Conservation (phyloP, 2,113 vertebrate genomes). For the Rafetus swinhoei region DNA sequence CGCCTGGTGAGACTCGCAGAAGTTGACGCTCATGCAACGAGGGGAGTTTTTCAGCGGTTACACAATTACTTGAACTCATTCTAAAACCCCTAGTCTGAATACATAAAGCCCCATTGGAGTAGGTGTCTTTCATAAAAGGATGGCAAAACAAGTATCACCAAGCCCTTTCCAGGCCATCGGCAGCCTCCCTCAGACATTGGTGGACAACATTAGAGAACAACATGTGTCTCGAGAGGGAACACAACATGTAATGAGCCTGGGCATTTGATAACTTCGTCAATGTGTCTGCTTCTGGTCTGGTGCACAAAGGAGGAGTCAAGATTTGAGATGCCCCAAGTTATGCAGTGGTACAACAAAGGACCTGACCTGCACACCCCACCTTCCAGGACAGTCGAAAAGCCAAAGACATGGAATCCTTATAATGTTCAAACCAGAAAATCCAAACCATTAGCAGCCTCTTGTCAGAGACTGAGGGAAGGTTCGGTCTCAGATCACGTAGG, state of each 20-base stretch:
- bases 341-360: too few species aligned
- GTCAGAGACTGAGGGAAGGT: rapidly evolving
- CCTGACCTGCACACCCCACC: neutral
- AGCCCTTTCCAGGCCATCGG: too few species aligned
- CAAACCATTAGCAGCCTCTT: neutral
- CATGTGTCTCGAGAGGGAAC: too few species aligned
- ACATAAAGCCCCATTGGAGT: neutral
- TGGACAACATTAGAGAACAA: too few species aligned
- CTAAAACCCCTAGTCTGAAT: too few species aligned
- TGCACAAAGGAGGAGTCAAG: neutral
- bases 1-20: neutral
- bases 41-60: neutral
- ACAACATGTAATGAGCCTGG: too few species aligned
- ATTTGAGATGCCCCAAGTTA: neutral
- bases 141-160: neutral
- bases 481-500: rapidly evolving
- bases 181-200: too few species aligned
- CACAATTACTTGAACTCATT: too few species aligned
- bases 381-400: rapidly evolving
- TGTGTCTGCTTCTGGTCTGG: neutral
- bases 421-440: rapidly evolving
- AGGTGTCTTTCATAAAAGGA: rapidly evolving
- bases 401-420: rapidly evolving
- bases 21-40: neutral
- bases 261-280: too few species aligned